phyloP scores from a whole-genome alignment of 2,113 vertebrate genomes.

The Chascanopsetta lugubris region DNA sequence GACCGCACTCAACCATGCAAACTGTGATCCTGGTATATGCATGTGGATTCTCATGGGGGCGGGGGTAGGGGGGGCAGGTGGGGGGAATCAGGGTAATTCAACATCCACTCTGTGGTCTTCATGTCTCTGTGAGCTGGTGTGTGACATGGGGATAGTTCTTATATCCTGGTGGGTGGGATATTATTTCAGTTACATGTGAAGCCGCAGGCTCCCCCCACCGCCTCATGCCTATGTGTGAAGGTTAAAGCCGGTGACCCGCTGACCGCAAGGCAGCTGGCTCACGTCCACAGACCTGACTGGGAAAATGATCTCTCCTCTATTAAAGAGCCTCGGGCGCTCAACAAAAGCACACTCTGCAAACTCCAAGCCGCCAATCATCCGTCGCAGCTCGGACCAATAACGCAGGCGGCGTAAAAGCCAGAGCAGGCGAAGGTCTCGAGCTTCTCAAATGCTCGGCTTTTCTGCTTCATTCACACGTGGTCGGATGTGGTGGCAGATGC shows the following conservation, averaged over 20 bases:
- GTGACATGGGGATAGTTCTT: conserved; percentile 28
- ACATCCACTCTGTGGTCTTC: conserved; percentile 17
- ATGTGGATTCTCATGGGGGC: conserved; percentile 18
- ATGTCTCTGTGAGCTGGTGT: conserved; percentile 40
- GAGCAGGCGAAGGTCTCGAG: conserved; percentile 1
- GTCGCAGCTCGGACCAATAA: background rate
- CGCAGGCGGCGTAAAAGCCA: background rate
- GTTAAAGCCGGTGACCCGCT: conserved; percentile 17
- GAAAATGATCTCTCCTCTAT: conserved; percentile 6
- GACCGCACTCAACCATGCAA: conserved; percentile 18
- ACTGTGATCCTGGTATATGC: conserved; percentile 23
- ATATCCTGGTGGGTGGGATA: conserved; percentile 10
- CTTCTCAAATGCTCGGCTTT: conserved; percentile 6
- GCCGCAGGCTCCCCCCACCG: background rate
- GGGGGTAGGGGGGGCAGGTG: no score
- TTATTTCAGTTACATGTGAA: background rate
- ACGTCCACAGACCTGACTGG: background rate
- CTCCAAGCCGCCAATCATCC: conserved; percentile 28
- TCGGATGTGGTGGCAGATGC: conserved; percentile 1
- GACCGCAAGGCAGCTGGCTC: background rate
- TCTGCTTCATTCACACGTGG: background rate
- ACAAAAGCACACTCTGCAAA: conserved; percentile 26
- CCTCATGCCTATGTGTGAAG: no score
- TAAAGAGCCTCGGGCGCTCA: background rate
- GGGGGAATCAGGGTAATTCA: no score